Base-by-base conservation (phyloP, 1,140 invertebrate genomes). In the Druon quercuslanigerum region DNA sequence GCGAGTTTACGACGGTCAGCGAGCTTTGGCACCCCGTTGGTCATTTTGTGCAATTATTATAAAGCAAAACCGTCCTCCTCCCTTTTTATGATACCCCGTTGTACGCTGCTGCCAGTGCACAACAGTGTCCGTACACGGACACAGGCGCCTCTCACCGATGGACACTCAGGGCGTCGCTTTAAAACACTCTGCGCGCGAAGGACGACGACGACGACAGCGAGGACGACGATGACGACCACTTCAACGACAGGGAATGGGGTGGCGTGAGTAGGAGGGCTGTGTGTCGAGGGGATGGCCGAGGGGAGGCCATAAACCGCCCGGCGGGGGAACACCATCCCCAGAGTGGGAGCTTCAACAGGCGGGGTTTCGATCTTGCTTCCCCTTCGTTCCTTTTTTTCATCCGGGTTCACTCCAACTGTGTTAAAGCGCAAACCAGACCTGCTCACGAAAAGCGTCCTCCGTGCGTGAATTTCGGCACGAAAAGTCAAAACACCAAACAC, bases 401-500 rank as follows among this genome's bases (percentile, higher is more conserved):
- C 72, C 50, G 72, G 56, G 71, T 60, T 51, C 73, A 19, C 72
- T 66, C 14, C 57, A 70, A 80, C 79, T 79, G 82, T 82, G 84
- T 85, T 84, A 85, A 84, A 86, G 84, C 82, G 82, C 78, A 74
- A 81, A 81, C 72, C 78, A 77, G 74, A 83, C 79, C 76, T 46
- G 40, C 40, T 40, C 25, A 66, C 57, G 20, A 66, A 33, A 57
- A 57, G 56, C 57, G 33, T 81, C 82, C 87, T 78, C 79, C 75
- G 81, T 83, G 88, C 87, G 88, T 85, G 86, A 90, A 89, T 87
- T 88, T 90, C 86, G 87, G 85, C 88, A 88, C 88, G 78, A 84
- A 84, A 85, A 82, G 84, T 82, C 79, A 82, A 87, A 86, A 90
- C 84, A 84, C 85, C 82, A 83, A 81, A 85, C 80, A 71, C 75